Evolutionary conservation across 2,113 vertebrate species (phyloP), one percentile per base, ranked within the genome.

Genomic region (Polypterus bichir): DNA sequence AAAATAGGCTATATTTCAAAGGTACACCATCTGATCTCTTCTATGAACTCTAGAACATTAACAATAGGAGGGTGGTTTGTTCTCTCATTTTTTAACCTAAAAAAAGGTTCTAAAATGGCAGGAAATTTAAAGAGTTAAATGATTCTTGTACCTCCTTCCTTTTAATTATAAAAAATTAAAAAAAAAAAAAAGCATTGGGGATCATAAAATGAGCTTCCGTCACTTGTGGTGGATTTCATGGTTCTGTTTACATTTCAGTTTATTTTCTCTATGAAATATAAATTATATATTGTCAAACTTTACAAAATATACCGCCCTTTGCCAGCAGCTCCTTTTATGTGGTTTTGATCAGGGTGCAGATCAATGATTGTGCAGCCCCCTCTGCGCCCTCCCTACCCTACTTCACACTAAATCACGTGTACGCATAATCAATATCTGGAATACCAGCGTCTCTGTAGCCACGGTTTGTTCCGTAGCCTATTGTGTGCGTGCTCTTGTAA

Each of bases 371-470:
- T 49, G 46, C 46, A 51, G 53, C 5, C 5, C 53, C 11, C 27
- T 27, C 27, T 27, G 2, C 27, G 11, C 11, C 53, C 53, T 11
- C 11, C 5, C 9, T 10, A 10, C 53, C 53, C 53, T 11, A 54
- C 5, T 54, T 4, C 53, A 11, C 53, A 10, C 64, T 69, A 70
- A 72, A 82, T 94, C 92, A 93, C 81, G 91, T 91, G 77, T 94
- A 93, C 63, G 88, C 88, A 49, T 92, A 92, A 80, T 94, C 92
- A 70, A 87, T 75, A 79, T 94, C 91, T 58, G 92, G 92, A 76
- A 93, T 90, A 71, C 88, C 91, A 7, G 82, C 88, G 70, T 90
- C 92, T 78, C 91, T 86, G 70, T 91, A 93, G 65, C 91, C 91
- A 10, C 92, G 86, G 46, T 91, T 92, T 71, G 89, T 90, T 69